Evolutionary conservation across 2,113 vertebrate species (phyloP).

Genomic region (Promerops cafer): DNA sequence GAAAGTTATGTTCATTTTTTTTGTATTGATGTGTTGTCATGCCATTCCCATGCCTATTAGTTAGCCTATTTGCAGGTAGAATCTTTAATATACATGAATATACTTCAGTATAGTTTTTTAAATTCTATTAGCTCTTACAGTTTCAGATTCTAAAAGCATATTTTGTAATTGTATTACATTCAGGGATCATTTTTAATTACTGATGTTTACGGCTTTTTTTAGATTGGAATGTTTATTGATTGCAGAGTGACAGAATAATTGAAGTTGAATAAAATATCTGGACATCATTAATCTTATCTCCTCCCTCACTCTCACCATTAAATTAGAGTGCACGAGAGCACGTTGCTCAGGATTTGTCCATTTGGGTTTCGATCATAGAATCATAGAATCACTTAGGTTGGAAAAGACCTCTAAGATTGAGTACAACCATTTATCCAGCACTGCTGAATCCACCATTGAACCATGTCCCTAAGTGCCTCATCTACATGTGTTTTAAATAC

Average conservation of each 20-base stretch:
- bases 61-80: neutral
- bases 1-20: neutral
- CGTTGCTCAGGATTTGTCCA: neutral
- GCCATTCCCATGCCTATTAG: neutral
- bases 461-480: neutral
- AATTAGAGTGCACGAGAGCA: neutral
- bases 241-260: neutral
- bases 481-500: neutral
- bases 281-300: neutral
- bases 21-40: neutral
- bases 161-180: neutral
- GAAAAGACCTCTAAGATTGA: neutral
- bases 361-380: neutral
- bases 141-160: neutral
- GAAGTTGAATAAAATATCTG: neutral
- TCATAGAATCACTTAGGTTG: neutral
- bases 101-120: neutral
- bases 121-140: neutral
- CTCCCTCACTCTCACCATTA: neutral
- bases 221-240: neutral
- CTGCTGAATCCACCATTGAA: neutral
- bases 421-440: neutral
- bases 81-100: neutral
- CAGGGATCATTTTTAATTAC: neutral
- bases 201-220: neutral